phyloP scores from a whole-genome alignment of 2,888 invertebrate species.

The Eupithecia inturbata region DNA sequence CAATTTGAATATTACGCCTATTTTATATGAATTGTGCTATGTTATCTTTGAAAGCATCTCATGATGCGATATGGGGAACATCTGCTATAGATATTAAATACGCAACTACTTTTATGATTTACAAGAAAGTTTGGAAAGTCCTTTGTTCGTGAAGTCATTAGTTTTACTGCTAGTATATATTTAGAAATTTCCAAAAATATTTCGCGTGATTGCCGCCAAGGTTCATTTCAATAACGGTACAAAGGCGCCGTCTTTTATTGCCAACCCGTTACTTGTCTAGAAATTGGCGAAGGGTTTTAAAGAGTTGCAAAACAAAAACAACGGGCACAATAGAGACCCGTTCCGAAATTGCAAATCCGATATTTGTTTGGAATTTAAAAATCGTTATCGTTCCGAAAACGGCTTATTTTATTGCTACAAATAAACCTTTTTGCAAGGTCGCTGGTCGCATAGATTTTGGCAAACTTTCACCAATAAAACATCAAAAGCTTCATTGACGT shows the following conservation, averaged over 20 bases:
- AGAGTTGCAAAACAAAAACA: constrained; percentile 70
- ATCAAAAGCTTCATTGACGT: constrained; percentile 32
- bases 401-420: constrained; percentile 67
- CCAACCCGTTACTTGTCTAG: constrained; percentile 55
- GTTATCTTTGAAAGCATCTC: constrained; percentile 44
- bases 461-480: constrained; percentile 43
- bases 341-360: constrained; percentile 53
- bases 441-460: constrained; percentile 30
- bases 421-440: constrained; percentile 53
- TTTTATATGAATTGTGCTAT: constrained; percentile 46
- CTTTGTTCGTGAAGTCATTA: constrained; percentile 33
- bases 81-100: constrained; percentile 18
- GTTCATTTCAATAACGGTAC: constrained; percentile 45
- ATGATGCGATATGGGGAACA: constrained; percentile 41
- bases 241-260: constrained; percentile 62
- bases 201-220: constrained; percentile 39
- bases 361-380: constrained; percentile 52
- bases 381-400: constrained; percentile 61
- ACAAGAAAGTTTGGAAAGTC: constrained; percentile 26
- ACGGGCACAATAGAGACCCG: constrained; percentile 55
- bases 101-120: background rate
- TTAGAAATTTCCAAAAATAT: constrained; percentile 38
- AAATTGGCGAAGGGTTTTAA: constrained; percentile 64
- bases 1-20: constrained; percentile 56
- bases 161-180: constrained; percentile 49